A percentile compares a stretch with the other conserved stretches of the same genome.
These are phyloP conservation scores for Conus betulinus DNA, from an alignment of 1,140 invertebrate genomes.

Conservation along the genomic window DNA sequence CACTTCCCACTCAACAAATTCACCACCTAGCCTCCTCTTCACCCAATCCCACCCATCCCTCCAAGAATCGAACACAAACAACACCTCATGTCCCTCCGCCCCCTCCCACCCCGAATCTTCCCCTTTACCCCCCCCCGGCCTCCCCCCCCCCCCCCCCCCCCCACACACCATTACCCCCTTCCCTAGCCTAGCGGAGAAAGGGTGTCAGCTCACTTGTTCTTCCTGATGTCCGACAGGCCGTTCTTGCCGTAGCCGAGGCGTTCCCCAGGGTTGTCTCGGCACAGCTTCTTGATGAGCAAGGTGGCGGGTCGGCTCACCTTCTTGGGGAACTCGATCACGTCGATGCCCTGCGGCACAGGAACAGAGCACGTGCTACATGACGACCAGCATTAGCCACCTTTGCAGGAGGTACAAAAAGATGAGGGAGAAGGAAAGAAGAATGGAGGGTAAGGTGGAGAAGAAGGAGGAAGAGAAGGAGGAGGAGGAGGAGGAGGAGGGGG, in stretches of 20 bases:
- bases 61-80: neutral
- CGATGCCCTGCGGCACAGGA: constrained; percentile 84
- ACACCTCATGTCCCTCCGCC: too few relatives aligned
- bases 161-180: neutral
- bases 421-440: neutral
- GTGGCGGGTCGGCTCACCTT: constrained; percentile 73
- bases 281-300: constrained; percentile 76
- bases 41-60: neutral
- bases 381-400: too few relatives aligned
- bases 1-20: too few relatives aligned
- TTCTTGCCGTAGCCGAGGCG: constrained; percentile 74
- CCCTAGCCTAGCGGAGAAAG: neutral
- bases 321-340: constrained; percentile 83
- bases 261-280: constrained; percentile 73
- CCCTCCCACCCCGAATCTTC: too few relatives aligned
- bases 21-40: neutral
- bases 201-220: constrained; percentile 70
- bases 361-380: neutral
- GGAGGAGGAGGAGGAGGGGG: too few relatives aligned
- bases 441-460: too few relatives aligned
- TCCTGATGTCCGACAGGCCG: constrained; percentile 74
- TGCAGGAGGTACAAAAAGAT: neutral
- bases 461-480: too few relatives aligned
- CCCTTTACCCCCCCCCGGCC: too few relatives aligned
- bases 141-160: too few relatives aligned